phyloP scores from a whole-genome alignment of 2,113 vertebrate species.

The Triplophysa dalaica region DNA sequence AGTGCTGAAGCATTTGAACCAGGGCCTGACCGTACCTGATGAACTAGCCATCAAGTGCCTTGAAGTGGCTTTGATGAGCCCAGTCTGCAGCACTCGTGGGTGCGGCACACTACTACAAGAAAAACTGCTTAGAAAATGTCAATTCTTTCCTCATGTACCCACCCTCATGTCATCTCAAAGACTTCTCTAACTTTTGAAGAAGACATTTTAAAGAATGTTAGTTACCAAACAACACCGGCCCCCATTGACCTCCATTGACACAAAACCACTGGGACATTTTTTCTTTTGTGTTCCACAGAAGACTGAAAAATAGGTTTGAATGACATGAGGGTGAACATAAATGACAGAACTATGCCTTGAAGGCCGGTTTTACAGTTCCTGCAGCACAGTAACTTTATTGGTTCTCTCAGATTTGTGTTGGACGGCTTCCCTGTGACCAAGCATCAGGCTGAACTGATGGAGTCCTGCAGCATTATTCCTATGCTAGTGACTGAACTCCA shows the following conservation, averaged over 20 bases:
- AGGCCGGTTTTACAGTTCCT: neutral
- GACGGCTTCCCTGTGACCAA: conserved; percentile 88
- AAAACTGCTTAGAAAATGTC: no score
- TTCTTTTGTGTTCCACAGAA: neutral
- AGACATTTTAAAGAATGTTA: no score
- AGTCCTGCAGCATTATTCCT: conserved; percentile 81
- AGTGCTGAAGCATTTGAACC: conserved; percentile 77
- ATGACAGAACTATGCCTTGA: neutral
- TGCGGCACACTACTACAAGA: conserved; percentile 42
- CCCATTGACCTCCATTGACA: no score
- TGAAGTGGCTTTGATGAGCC: conserved; percentile 80
- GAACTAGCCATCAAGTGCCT: conserved; percentile 85
- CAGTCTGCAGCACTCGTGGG: conserved; percentile 74
- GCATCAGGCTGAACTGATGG: conserved; percentile 79
- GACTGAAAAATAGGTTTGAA: neutral
- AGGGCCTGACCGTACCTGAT: conserved; percentile 82
- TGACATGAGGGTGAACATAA: neutral
- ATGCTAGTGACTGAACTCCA: conserved; percentile 83
- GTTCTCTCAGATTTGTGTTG: conserved; percentile 79
- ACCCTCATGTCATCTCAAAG: no score
- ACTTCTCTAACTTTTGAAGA: no score
- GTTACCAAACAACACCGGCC: no score
- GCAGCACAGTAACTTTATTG: neutral
- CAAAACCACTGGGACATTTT: no score
- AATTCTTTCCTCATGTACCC: no score